Percentiles rank a stretch among this genome's conserved stretches.
Conservation (phyloP, 2,888 invertebrate genomes). For the Adineta ricciae region DNA sequence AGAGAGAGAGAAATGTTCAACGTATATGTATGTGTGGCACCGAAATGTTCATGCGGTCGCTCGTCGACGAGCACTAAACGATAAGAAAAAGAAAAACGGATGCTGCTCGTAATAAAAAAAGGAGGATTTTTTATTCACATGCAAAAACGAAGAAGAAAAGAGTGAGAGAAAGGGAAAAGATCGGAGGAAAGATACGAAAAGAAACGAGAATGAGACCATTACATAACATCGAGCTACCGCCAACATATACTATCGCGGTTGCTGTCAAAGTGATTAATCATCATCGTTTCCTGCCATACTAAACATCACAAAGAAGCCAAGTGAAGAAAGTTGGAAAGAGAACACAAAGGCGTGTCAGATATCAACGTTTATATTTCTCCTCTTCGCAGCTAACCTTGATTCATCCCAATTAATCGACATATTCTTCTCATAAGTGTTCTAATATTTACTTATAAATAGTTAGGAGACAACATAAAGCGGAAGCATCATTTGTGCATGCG, state of each 20-base stretch:
- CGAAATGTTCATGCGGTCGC: neutral
- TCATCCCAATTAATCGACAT: neutral
- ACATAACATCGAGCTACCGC: neutral
- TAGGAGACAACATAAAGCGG: neutral
- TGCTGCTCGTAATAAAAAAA: neutral
- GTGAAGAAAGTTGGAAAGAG: neutral
- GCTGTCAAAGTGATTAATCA: slow-evolving; percentile 9
- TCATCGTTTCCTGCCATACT: neutral
- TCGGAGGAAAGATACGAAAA: neutral
- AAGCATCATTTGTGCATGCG: neutral
- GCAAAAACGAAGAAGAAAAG: neutral
- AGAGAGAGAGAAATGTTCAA: neutral
- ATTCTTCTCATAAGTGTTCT: neutral
- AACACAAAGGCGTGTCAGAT: neutral
- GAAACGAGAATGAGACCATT: neutral
- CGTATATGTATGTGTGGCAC: neutral
- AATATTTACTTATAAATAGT: neutral
- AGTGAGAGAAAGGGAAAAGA: neutral
- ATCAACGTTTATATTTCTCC: neutral
- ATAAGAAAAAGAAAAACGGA: slow-evolving; percentile 13
- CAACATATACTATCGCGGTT: neutral
- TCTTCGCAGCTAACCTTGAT: neutral
- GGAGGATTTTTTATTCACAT: neutral
- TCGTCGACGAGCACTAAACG: neutral
- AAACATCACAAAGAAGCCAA: neutral